Evolutionary conservation across 2,113 vertebrate genomes (phyloP).

Genomic region (Stegostoma tigrinum): DNA sequence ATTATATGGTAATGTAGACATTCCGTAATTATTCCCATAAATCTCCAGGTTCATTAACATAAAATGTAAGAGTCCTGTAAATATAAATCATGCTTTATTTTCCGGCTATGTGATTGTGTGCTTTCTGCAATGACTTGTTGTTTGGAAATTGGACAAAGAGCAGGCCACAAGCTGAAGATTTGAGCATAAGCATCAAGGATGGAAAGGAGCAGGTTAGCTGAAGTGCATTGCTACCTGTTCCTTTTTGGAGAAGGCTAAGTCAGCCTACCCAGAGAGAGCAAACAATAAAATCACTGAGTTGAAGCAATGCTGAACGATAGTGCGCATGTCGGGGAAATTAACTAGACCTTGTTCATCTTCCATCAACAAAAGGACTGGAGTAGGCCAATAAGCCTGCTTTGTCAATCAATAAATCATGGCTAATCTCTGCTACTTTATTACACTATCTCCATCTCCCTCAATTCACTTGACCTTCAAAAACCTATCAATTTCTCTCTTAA

Average conservation of each 20-base stretch:
- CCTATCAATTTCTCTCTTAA: background rate
- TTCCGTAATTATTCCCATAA: conserved; percentile 28
- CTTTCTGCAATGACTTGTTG: no score
- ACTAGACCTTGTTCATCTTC: background rate
- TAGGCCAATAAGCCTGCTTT: background rate
- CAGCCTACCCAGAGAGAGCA: background rate
- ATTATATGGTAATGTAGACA: conserved; percentile 17
- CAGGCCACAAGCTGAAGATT: background rate
- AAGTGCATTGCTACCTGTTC: background rate
- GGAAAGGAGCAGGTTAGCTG: background rate
- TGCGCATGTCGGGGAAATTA: background rate
- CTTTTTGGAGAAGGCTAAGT: background rate
- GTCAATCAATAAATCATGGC: background rate
- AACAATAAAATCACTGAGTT: background rate
- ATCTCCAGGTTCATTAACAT: conserved; percentile 15
- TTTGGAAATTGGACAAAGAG: background rate
- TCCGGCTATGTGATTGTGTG: background rate
- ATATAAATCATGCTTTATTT: conserved; percentile 28
- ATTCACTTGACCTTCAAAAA: background rate
- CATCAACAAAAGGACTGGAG: background rate
- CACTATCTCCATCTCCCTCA: background rate
- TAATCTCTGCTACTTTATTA: background rate
- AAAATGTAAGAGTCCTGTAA: background rate
- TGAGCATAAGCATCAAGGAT: background rate
- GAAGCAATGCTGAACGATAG: background rate